phyloP scores from a whole-genome alignment of 53 echinoderm and acorn worm species.

The Echinometra lucunter region DNA sequence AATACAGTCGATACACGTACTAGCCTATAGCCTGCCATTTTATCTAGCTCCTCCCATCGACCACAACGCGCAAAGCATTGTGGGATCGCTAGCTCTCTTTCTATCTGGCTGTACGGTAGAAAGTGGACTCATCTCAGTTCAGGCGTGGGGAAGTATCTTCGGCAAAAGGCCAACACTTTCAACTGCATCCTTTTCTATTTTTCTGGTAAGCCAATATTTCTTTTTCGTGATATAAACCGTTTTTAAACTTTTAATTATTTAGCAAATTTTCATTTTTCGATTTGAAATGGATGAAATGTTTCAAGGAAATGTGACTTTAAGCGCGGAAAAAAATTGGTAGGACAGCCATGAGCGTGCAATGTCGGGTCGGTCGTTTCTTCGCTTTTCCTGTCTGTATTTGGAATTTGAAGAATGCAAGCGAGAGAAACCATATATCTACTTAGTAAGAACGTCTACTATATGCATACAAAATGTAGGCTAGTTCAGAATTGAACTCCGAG shows the following conservation, averaged over 20 bases:
- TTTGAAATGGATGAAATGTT: neutral
- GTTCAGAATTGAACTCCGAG: slow-evolving; percentile 44
- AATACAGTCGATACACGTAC: neutral
- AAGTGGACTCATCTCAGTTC: slow-evolving; percentile 43
- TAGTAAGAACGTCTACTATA: slow-evolving; percentile 52
- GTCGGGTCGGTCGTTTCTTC: slow-evolving; percentile 36
- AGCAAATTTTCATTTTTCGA: neutral
- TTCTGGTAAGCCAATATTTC: slow-evolving; percentile 51
- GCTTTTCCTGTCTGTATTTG: slow-evolving; percentile 51
- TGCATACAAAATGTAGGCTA: slow-evolving; percentile 62
- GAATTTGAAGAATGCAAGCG: slow-evolving; percentile 63
- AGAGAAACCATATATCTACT: slow-evolving; percentile 68
- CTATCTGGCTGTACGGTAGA: slow-evolving; percentile 45
- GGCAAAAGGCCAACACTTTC: slow-evolving; percentile 53
- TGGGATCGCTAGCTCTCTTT: slow-evolving; percentile 46
- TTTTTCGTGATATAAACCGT: neutral
- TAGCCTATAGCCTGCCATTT: slow-evolving; percentile 33
- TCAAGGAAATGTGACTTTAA: slow-evolving; percentile 13
- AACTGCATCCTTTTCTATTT: slow-evolving; percentile 53
- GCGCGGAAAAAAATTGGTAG: neutral
- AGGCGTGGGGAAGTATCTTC: slow-evolving; percentile 64
- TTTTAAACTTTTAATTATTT: neutral
- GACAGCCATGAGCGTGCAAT: slow-evolving; percentile 35
- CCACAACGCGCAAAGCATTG: slow-evolving; percentile 60
- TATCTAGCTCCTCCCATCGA: slow-evolving; percentile 68